A percentile compares a stretch with the other conserved stretches of the same genome.
Evolutionary conservation across 2,888 invertebrate genomes (phyloP).

Genomic region (Ctenicera cuprea): DNA sequence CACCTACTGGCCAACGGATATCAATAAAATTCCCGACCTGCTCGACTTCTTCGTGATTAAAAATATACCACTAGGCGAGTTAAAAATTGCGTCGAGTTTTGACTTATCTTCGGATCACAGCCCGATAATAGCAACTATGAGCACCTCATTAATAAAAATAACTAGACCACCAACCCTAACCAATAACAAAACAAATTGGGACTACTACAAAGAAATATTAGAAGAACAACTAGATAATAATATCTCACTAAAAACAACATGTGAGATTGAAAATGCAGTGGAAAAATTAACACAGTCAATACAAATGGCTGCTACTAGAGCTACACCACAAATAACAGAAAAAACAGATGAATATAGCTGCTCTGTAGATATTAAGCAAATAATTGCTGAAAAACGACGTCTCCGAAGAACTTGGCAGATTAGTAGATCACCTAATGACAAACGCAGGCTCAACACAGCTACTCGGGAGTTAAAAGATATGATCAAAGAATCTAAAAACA

Average conservation of each 20-base stretch:
- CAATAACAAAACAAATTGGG: constrained; percentile 31
- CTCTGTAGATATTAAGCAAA: constrained; percentile 31
- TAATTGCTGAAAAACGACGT: constrained; percentile 28
- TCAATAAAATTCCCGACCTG: constrained; percentile 5
- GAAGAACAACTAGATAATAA: constrained; percentile 28
- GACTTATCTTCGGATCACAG: constrained; percentile 19
- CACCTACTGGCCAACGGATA: constrained; percentile 31
- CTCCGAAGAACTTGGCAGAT: constrained; percentile 27
- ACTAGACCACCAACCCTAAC: constrained; percentile 25
- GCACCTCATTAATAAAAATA: constrained; percentile 28
- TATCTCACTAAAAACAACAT: constrained; percentile 35
- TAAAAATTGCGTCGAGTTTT: constrained; percentile 24
- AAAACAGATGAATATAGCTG: constrained; percentile 21
- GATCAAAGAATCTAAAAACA: constrained; percentile 34
- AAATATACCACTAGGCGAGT: constrained; percentile 27
- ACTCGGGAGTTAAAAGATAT: constrained; percentile 25
- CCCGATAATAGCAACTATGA: constrained; percentile 36
- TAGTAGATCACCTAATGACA: constrained; percentile 25
- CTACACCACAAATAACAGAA: constrained; percentile 34
- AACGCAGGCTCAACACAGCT: constrained; percentile 15
- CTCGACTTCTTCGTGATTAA: constrained; percentile 29
- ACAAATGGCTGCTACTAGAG: constrained; percentile 34
- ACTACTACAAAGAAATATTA: constrained; percentile 26
- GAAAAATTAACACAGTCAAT: constrained; percentile 35
- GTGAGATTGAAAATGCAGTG: constrained; percentile 28